A percentile compares a stretch with the other conserved stretches of the same genome.
Evolutionary conservation across 2,888 invertebrate species (phyloP).

Genomic region (Caenorhabditis doughertyi): DNA sequence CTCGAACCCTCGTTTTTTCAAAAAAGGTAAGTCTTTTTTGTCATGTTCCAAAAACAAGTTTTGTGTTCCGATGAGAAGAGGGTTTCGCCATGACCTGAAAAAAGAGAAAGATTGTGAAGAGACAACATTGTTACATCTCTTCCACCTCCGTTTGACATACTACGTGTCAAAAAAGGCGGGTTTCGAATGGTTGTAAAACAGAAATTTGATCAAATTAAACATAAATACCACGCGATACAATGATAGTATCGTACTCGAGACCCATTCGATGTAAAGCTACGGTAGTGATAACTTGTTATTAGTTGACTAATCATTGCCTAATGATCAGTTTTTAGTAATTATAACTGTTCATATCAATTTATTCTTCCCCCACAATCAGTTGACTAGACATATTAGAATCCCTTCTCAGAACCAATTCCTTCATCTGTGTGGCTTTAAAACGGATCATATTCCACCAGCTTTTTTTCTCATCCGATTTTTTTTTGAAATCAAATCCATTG

Average conservation of each 20-base stretch:
- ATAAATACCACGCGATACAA: background rate
- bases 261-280: background rate
- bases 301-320: background rate
- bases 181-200: slow-evolving; percentile 19
- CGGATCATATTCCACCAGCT: background rate
- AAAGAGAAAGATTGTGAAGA: slow-evolving; percentile 14
- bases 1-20: slow-evolving; percentile 2
- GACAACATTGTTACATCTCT: slow-evolving; percentile 30
- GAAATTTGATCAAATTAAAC: slow-evolving; percentile 30
- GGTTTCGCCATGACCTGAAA: slow-evolving; percentile 40
- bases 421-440: background rate
- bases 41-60: slow-evolving; percentile 34
- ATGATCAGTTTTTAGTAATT: background rate
- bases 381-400: background rate
- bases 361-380: background rate
- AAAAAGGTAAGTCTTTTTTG: slow-evolving; percentile 38
- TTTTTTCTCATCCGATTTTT: background rate
- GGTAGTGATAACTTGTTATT: slow-evolving; percentile 7
- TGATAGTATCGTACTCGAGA: background rate
- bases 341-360: background rate
- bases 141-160: background rate
- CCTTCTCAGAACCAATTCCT: no score
- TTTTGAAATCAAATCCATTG: slow-evolving; percentile 2
- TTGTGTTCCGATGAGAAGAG: slow-evolving; percentile 13
- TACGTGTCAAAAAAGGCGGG: slow-evolving; percentile 37